These are phyloP conservation scores for Peromyscus eremicus DNA, from an alignment of 2,797 vertebrate species.

Conservation along the genomic window DNA sequence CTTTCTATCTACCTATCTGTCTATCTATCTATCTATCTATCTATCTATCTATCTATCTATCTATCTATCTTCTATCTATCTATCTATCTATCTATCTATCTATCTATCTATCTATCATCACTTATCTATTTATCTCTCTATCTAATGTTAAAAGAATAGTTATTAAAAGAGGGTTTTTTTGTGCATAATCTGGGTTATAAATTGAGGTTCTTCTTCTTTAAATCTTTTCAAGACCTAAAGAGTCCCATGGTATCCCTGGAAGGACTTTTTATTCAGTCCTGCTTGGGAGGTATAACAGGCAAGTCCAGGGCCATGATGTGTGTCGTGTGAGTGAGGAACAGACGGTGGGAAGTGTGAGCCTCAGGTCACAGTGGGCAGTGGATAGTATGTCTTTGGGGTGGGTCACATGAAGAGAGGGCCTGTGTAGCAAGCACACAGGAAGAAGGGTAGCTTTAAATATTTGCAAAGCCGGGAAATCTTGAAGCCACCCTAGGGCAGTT, in stretches of 20 bases:
- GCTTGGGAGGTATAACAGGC: not conserved
- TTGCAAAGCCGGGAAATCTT: not conserved
- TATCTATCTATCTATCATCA: not conserved
- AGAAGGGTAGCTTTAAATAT: not conserved
- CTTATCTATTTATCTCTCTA: not conserved
- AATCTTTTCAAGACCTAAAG: not conserved
- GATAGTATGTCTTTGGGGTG: not conserved
- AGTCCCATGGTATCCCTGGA: not conserved
- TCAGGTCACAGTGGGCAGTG: not conserved
- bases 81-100: not conserved
- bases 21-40: not conserved
- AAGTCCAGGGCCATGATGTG: not conserved
- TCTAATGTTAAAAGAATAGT: not conserved
- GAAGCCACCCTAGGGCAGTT: not conserved
- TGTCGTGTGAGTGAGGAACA: not conserved
- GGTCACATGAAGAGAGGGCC: not conserved
- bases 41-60: not conserved
- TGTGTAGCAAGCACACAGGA: not conserved
- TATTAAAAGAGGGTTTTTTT: not conserved
- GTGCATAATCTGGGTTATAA: not conserved
- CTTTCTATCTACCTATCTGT: not conserved
- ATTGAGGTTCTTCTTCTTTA: not conserved
- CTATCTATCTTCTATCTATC: not conserved
- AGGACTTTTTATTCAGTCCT: too few species aligned
- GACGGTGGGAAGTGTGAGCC: fast-evolving